These are phyloP conservation scores for Emydocephalus ijimae DNA, from an alignment of 2,113 vertebrate species.

Conservation along the genomic window DNA sequence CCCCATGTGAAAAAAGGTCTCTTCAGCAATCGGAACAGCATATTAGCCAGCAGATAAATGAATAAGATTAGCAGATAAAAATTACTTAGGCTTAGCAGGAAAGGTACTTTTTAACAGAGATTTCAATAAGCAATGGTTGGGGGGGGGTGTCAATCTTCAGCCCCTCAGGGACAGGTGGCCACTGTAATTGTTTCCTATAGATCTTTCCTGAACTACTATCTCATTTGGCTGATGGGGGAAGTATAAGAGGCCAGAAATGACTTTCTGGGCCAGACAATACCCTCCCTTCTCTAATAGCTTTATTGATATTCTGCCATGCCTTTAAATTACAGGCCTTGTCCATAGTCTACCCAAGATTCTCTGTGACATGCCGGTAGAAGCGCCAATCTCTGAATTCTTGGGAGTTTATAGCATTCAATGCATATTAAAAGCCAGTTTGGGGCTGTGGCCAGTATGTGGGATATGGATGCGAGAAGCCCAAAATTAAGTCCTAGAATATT, in stretches of 20 bases:
- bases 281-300: conserved; percentile 22
- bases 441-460: background rate
- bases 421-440: background rate
- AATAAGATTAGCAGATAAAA: background rate
- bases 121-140: background rate
- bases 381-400: background rate
- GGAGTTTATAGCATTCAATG: background rate
- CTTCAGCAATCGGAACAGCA: background rate
- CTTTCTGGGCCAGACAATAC: conserved; percentile 29
- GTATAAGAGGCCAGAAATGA: conserved; percentile 5
- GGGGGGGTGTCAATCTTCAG: background rate
- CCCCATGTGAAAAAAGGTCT: background rate
- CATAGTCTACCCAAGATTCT: conserved; percentile 8
- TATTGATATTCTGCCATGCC: conserved; percentile 37
- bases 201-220: conserved; percentile 23
- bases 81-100: conserved; percentile 5
- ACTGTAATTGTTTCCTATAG: conserved; percentile 14
- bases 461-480: background rate
- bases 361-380: background rate
- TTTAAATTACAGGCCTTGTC: conserved; percentile 4
- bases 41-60: background rate
- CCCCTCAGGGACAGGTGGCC: conserved; percentile 11
- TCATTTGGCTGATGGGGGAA: conserved; percentile 7
- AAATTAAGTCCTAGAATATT: background rate
- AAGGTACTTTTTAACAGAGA: background rate